Base-by-base conservation (phyloP, 2,888 invertebrate genomes). In the Lordiphosa andalusiaca region DNA sequence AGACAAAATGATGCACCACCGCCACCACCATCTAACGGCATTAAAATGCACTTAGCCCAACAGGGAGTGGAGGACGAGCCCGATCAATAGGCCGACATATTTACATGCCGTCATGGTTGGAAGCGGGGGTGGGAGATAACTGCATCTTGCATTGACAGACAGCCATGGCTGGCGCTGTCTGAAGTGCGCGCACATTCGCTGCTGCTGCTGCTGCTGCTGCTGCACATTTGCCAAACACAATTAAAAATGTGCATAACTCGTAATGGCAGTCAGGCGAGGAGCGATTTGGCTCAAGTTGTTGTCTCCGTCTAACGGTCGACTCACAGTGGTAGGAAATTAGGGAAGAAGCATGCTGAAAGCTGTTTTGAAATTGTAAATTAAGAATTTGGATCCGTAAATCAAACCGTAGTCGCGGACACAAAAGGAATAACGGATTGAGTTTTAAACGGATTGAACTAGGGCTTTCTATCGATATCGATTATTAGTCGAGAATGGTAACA, bases 181-280 rank as follows among this genome's bases (percentile, higher is more conserved):
- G 57, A 62, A 76, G 64, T 66, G 75, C 63, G 51, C 56, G 42
- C 33, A 51, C 60, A 44, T 53, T 47, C 44, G 25, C 25, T 7
- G 64, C 16, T 16, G 16, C n/a, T 2, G 19, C 19, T 19, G 19
- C 19, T 19, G 19, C 19, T 19, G 25, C 25, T 2, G 64, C 65
- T 61, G 64, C 73, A 62, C 73, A 62, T 73, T 73, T 74, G 72
- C 68, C 80, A 68, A 77, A 77, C 76, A 76, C 80, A 77, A 77
- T 80, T 76, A 76, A 80, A 73, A 80, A 76, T 80, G 77, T 80
- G 72, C 72, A 78, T 74, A 80, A 59, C 76, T 76, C 62, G 72
- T 44, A 64, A 53, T 61, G 53, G 53, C 63, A 60, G 58, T 1
- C 35, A 4, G 60, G 52, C 56, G 25, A 30, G 30, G 56, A 55